These are phyloP conservation scores for Pristiophorus japonicus DNA, from an alignment of 2,113 vertebrate species.

Conservation along the genomic window DNA sequence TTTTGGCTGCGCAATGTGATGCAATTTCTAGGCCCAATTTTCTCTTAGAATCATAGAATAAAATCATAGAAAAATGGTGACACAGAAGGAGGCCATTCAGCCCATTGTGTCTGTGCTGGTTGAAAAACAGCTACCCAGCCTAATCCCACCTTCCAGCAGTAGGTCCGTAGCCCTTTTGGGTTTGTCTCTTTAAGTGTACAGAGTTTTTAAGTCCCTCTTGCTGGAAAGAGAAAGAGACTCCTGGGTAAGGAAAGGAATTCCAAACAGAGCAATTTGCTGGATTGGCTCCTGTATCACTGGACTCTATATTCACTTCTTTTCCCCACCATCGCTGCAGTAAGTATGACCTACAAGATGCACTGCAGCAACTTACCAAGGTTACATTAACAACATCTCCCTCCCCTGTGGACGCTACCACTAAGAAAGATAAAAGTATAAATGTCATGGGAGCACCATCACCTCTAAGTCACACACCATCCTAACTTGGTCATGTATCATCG, in stretches of 20 bases:
- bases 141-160: no score
- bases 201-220: no score
- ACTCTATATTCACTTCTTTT: neutral
- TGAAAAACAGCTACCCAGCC: no score
- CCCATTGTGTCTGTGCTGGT: no score
- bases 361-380: neutral
- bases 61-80: no score
- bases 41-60: no score
- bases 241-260: neutral
- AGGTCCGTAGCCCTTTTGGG: no score
- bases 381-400: neutral
- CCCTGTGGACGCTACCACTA: neutral
- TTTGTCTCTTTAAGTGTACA: no score
- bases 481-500: neutral
- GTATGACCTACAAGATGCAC: neutral
- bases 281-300: neutral
- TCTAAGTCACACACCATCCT: neutral
- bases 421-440: neutral
- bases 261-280: neutral
- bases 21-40: neutral
- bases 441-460: no score
- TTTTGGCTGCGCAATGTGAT: neutral
- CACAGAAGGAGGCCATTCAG: no score
- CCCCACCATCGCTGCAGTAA: neutral
- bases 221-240: neutral